A percentile compares a stretch with the other conserved stretches of the same genome.
Evolutionary conservation across 1,140 invertebrate genomes (phyloP).

Genomic region (Trichonephila clavipes): DNA sequence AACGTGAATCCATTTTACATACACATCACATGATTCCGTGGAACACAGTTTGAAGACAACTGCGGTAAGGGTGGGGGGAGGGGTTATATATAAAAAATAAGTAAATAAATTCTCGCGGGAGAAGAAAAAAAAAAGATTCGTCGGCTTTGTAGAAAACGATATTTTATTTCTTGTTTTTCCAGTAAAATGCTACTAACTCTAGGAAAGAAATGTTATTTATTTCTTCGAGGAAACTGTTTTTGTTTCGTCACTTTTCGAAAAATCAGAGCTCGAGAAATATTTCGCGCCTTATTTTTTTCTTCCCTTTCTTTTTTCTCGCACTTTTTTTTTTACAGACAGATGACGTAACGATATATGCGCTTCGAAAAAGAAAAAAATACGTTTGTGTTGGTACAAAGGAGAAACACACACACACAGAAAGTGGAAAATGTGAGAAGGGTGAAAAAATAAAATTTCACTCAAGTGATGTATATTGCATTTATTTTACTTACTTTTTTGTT

Average conservation of each 20-base stretch:
- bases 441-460: neutral
- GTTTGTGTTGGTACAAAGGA: neutral
- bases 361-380: neutral
- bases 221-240: constrained; percentile 3
- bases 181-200: constrained; percentile 3
- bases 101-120: neutral
- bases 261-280: constrained; percentile 19
- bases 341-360: constrained; percentile 1
- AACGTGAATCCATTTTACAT: too few relatives aligned
- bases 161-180: constrained; percentile 28
- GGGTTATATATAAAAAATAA: neutral
- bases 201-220: constrained; percentile 13
- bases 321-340: neutral
- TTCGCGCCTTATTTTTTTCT: neutral
- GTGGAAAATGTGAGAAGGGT: neutral
- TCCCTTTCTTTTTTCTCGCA: neutral
- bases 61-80: too few relatives aligned
- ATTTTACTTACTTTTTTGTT: neutral
- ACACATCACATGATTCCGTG: too few relatives aligned
- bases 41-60: too few relatives aligned
- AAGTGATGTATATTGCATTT: constrained; percentile 14
- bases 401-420: neutral
- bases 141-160: neutral
- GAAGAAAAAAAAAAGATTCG: neutral
- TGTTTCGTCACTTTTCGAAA: neutral